Base-by-base conservation (phyloP, 1,140 invertebrate genomes). In the Meloidogyne floridensis region DNA sequence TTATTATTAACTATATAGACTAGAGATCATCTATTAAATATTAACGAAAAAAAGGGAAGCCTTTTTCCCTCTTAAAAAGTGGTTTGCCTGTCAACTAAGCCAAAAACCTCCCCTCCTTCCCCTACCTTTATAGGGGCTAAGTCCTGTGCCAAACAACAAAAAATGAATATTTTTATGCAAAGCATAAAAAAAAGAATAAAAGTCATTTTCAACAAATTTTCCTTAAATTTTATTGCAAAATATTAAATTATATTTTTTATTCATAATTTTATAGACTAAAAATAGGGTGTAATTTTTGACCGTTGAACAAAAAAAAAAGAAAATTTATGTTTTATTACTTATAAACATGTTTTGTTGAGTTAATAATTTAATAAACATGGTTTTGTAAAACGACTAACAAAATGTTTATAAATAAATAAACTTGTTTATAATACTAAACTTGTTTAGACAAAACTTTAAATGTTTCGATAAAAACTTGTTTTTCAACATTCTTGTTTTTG, bases 241-340 rank as follows among this genome's bases (percentile, higher is more conserved):
- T 65, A 65, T 65, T 65, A 65, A 65, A 65, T 65, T 65, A 65
- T 65, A n/a, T n/a, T 65, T 65, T n/a, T n/a, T n/a, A n/a, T n/a
- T 54, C 11, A 54, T 11, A n/a, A 6, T 65, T 47, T 47, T 47
- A 47, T 47, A 8, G 47, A 47, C 47, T 65, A n/a, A n/a, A 5
- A 18, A 65, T n/a, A 6, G 32, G 32, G n/a, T 59, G 4, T 32
- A 32, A 32, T 32, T 32, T 32, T 32, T 32, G 32, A 32, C 32
- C 32, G 32, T 32, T 32, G 32, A 32, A 32, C 32, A 32, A 32
- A 32, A 32, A 20, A n/a, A 32, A 32, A 32, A 32, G 32, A 32
- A 32, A 32, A 32, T 32, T 32, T 32, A 20, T 20, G 32, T 32
- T 32, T 32, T 32, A 32, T 32, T 32, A 32, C 32, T 32, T 32